phyloP scores from a whole-genome alignment of 2,888 invertebrate species.

The Eristalinus aeneus region DNA sequence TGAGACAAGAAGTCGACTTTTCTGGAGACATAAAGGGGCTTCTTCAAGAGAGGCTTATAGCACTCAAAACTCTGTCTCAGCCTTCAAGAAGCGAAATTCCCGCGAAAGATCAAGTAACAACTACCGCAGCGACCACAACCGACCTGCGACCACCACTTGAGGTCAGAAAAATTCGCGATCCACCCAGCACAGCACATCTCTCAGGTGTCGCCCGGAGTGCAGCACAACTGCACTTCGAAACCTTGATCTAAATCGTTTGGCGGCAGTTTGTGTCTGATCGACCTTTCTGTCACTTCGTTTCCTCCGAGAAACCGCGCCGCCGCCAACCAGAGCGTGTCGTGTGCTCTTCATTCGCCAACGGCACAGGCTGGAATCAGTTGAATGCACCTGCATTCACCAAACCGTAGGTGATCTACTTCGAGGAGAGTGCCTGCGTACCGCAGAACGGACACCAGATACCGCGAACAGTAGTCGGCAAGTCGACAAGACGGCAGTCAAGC shows the following conservation, averaged over 20 bases:
- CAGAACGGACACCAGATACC: background rate
- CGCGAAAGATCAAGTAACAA: background rate
- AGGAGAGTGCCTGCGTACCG: background rate
- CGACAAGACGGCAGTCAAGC: background rate
- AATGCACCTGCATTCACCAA: constrained; percentile 20
- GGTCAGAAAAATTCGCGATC: background rate
- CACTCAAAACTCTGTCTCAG: no score
- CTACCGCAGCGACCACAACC: no score
- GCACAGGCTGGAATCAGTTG: background rate
- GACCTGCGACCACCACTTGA: background rate
- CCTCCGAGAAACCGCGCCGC: background rate
- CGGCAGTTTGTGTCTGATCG: background rate
- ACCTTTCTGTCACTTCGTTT: background rate
- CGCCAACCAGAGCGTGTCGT: background rate
- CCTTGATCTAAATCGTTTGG: background rate
- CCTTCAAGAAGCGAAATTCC: no score
- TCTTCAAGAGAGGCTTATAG: no score
- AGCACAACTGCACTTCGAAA: background rate
- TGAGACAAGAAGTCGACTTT: no score
- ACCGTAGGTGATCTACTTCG: constrained; percentile 25
- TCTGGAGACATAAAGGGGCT: no score
- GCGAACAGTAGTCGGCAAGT: no score
- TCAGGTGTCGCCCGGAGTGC: background rate
- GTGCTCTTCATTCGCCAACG: background rate
- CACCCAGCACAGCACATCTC: background rate